These are phyloP conservation scores for Chrosomus eos DNA, from an alignment of 2,797 vertebrate genomes.

Conservation along the genomic window DNA sequence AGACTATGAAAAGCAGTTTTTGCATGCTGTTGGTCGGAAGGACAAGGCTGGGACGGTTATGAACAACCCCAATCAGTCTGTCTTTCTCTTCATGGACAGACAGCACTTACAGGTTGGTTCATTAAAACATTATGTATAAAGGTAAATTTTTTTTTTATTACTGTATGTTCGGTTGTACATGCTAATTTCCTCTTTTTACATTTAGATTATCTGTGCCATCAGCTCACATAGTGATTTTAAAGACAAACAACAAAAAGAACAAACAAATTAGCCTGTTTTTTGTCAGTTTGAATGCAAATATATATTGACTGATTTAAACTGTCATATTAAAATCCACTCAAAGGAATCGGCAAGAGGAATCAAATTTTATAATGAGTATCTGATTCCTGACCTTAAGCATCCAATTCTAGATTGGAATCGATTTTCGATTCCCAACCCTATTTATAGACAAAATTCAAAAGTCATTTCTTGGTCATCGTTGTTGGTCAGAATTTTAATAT, in stretches of 20 bases:
- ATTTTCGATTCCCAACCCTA: too few species aligned
- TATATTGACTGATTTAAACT: too few species aligned
- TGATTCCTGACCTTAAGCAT: too few species aligned
- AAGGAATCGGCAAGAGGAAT: too few species aligned
- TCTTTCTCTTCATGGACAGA: conserved; percentile 99
- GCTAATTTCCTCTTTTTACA: background rate
- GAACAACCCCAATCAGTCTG: conserved; percentile 99
- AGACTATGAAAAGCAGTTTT: conserved; percentile 99
- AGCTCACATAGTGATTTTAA: background rate
- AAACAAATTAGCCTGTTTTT: too few species aligned
- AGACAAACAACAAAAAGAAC: background rate
- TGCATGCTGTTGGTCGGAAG: conserved; percentile 97
- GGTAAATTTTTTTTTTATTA: too few species aligned
- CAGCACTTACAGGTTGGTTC: conserved; percentile 95
- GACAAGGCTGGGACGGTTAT: conserved; percentile 99
- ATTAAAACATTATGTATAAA: background rate
- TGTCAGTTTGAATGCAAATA: too few species aligned
- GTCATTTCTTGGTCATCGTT: background rate
- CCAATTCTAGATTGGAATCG: too few species aligned
- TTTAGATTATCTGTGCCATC: background rate
- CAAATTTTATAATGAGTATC: too few species aligned
- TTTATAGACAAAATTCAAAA: too few species aligned
- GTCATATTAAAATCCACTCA: too few species aligned
- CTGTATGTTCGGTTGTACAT: background rate
- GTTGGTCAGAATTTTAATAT: background rate